Evolutionary conservation across 1,140 invertebrate genomes (phyloP).

Genomic region (Dysdera silvatica): DNA sequence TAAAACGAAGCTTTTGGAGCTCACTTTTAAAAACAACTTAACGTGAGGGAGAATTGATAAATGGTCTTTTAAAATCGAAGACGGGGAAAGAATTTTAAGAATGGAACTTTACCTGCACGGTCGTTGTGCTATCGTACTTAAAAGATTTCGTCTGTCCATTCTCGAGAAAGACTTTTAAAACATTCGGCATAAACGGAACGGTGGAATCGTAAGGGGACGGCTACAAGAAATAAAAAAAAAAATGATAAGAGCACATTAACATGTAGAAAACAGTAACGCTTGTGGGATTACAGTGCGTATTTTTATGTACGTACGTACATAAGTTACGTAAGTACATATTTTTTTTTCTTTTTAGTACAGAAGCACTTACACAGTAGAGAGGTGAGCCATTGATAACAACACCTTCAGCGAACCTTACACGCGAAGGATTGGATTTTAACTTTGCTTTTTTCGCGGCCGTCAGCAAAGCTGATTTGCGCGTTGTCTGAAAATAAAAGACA

Average conservation of each 20-base stretch:
- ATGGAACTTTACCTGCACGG: constrained; percentile 56
- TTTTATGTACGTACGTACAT: not conserved
- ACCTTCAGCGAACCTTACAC: constrained; percentile 78
- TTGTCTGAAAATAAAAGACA: constrained; percentile 47
- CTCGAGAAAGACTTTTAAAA: constrained; percentile 82
- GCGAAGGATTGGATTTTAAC: constrained; percentile 67
- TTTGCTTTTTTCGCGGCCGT: constrained; percentile 78
- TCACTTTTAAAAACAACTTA: too few relatives aligned
- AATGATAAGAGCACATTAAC: not conserved
- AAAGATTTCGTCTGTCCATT: constrained; percentile 95
- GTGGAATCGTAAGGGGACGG: constrained; percentile 67
- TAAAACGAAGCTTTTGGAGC: too few relatives aligned
- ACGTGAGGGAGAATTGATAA: too few relatives aligned
- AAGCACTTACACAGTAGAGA: constrained; percentile 40
- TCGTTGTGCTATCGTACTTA: constrained; percentile 83
- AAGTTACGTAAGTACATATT: not conserved
- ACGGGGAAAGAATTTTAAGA: too few relatives aligned
- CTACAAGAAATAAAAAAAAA: constrained; percentile 48
- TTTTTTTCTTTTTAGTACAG: not conserved
- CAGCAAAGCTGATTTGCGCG: constrained; percentile 68
- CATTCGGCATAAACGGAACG: constrained; percentile 78
- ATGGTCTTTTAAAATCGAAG: too few relatives aligned
- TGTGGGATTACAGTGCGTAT: not conserved
- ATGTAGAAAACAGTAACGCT: not conserved
- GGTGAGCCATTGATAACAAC: constrained; percentile 72